Evolutionary conservation across 64 coral and sea anemone genomes (phyloP).

Genomic region (Dendrophyllia cribrosa): DNA sequence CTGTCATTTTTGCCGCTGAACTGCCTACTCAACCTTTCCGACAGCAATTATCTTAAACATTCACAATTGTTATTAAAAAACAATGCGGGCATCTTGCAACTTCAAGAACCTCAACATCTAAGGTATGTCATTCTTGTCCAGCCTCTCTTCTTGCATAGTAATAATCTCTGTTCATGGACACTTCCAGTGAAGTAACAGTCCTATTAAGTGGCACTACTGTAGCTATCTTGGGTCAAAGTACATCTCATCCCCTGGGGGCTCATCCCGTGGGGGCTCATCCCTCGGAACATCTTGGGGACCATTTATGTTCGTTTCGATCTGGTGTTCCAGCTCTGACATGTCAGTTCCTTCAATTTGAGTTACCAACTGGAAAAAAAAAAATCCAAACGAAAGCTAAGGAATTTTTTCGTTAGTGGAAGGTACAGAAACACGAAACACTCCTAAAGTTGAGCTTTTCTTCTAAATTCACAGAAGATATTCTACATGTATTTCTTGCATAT

Average conservation of each 20-base stretch:
- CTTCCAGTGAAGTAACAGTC: neutral
- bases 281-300: neutral
- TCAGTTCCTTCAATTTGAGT: constrained; percentile 31
- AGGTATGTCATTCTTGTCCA: too few species aligned
- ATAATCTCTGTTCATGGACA: neutral
- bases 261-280: neutral
- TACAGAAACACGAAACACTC: neutral
- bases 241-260: neutral
- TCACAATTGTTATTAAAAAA: too few species aligned
- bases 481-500: neutral
- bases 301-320: constrained; percentile 32
- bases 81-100: too few species aligned
- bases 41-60: too few species aligned
- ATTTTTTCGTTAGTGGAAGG: too few species aligned
- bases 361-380: neutral
- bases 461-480: too few species aligned
- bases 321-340: constrained; percentile 4
- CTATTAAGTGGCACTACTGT: too few species aligned
- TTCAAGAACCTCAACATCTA: too few species aligned
- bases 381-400: neutral
- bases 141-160: too few species aligned
- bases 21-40: too few species aligned
- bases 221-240: constrained; percentile 23
- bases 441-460: neutral
- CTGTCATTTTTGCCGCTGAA: too few species aligned